A percentile compares a stretch with the other conserved stretches of the same genome.
Conservation (phyloP, 2,113 vertebrate genomes). For the Suncus etruscus region DNA sequence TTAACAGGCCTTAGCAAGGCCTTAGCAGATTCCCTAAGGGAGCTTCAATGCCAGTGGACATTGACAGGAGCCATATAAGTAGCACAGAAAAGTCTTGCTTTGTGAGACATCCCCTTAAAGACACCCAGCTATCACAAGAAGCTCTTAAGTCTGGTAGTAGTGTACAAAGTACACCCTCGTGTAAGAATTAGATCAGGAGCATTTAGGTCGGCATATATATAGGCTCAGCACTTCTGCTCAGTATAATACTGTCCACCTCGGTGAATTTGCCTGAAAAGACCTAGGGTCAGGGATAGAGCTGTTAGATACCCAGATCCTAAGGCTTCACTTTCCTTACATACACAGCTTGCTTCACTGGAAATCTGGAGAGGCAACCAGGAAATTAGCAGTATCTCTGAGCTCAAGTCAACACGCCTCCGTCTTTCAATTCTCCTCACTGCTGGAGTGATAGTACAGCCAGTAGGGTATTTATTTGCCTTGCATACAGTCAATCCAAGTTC, state of each 20-base stretch:
- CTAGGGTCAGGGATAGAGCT: background rate
- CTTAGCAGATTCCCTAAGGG: background rate
- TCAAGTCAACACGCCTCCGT: background rate
- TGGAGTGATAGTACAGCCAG: too few relatives aligned
- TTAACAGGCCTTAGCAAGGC: background rate
- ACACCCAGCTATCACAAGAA: conserved; percentile 17
- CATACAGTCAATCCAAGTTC: too few relatives aligned
- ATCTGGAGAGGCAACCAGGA: background rate
- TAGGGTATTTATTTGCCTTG: too few relatives aligned
- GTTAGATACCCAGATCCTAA: background rate
- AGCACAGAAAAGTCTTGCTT: background rate
- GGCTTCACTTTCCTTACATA: background rate
- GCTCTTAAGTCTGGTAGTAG: background rate
- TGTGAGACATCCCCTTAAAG: background rate
- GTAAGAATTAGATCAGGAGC: background rate
- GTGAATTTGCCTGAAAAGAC: background rate
- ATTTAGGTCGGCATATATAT: background rate
- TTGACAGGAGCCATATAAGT: background rate
- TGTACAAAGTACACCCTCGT: background rate
- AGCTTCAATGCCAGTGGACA: background rate
- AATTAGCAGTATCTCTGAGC: background rate
- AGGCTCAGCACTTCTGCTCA: background rate
- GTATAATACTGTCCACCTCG: background rate
- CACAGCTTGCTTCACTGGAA: background rate
- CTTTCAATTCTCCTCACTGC: background rate